Evolutionary conservation across 2,797 vertebrate genomes (phyloP), one percentile per base, ranked within the genome.

Genomic region (Margarornis squamiger): DNA sequence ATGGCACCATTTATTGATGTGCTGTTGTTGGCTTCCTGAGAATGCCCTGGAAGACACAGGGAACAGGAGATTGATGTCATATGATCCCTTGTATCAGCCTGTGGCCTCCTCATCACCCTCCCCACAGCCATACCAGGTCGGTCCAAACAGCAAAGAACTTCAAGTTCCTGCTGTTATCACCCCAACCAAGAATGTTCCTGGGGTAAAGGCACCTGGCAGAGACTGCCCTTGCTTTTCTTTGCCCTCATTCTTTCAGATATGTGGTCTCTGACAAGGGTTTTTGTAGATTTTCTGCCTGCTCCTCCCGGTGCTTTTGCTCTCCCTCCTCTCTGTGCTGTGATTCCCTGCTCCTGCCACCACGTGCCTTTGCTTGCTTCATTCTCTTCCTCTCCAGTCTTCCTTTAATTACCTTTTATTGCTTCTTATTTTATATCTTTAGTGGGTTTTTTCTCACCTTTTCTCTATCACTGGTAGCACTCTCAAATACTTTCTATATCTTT

Each of bases 161-260:
- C 82, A n/a, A 45, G 88, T 91, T 82, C 81, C 81, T 75, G 36
- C 90, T 43, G 72, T 92, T 90, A 85, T 70, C 91, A 16, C 73
- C 77, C 65, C 4, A 5, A 32, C 48, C 59, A 62, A 62, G 86
- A 48, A 36, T 4, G n/a, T 72, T 51, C 29, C 51, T 68, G 54
- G 86, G 89, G 39, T 68, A 41, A 93, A 71, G 68, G 77, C 73
- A 66, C 76, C 67, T 23, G 70, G 29, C 68, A 27, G 29, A 6
- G 26, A 18, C 48, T 73, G 43, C 49, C 59, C 10, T 0, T 41
- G 57, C 27, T 36, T 63, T 30, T 45, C 77, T 55, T 86, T 57
- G 20, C 26, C 21, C 61, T 55, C 22, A 1, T 21, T 45, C 49
- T 78, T 66, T 75, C 45, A 38, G 52, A 86, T 55, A 45, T 14